These are phyloP conservation scores for Stylophora pistillata DNA, from an alignment of 64 coral and sea anemone genomes.

Conservation along the genomic window DNA sequence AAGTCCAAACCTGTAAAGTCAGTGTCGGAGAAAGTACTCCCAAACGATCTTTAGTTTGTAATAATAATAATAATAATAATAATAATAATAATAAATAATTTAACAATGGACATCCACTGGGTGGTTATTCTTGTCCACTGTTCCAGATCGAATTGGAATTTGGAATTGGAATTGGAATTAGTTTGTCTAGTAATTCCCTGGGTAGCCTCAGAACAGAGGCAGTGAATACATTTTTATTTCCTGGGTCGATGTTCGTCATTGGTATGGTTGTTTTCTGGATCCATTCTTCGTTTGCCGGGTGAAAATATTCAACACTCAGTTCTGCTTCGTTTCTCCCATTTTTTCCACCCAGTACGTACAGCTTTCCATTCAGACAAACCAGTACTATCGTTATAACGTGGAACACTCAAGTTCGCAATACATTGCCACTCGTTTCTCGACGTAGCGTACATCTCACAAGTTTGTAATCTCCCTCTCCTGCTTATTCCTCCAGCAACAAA, in stretches of 20 bases:
- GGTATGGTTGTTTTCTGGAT: constrained; percentile 1
- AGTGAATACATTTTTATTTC: not conserved
- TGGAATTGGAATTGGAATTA: no score
- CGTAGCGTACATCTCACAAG: not conserved
- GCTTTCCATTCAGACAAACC: not conserved
- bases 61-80: no score
- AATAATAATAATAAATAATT: no score
- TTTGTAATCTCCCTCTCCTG: not conserved
- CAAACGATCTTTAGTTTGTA: no score
- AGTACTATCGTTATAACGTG: not conserved
- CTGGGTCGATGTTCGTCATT: not conserved
- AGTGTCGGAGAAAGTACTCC: no score
- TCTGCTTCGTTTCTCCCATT: not conserved
- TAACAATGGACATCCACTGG: no score
- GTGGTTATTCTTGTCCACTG: no score
- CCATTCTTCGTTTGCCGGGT: not conserved
- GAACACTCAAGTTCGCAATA: not conserved
- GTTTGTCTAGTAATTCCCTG: not conserved
- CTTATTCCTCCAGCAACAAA: not conserved
- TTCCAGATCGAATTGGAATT: no score
- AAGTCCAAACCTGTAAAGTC: no score
- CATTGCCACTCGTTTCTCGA: not conserved
- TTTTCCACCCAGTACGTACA: not conserved
- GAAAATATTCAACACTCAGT: not conserved
- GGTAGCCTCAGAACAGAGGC: not conserved